Evolutionary conservation across 2,888 invertebrate genomes (phyloP), one percentile per base, ranked within the genome.

Genomic region (Aphidius colemani): DNA sequence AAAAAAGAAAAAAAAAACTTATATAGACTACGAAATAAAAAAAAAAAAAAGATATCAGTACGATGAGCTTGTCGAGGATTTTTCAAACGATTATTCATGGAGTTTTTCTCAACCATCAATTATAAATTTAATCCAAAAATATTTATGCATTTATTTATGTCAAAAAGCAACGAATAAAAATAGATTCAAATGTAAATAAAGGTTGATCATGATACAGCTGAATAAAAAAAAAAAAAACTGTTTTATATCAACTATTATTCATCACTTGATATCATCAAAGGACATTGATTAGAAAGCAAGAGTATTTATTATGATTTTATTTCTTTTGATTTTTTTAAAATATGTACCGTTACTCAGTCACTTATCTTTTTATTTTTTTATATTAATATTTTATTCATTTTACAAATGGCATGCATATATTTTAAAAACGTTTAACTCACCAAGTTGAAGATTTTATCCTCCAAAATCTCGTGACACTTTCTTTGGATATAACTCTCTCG

Each of bases 371-470:
- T 10, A 45, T 53, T 41, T 43, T 53, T 39, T 40, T 41, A 1
- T 8, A 7, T 51, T 7, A 6, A 41, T 53, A 18, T 53, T 9
- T 10, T 7, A 39, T 30, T 13, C 30, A n/a, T 18, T 18, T 39
- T 6, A 7, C 18, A 6, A 13, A 51, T 6, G 5, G 30, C 30
- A 30, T 30, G 30, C 30, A 30, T 30, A 30, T 30, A 30, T 30
- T 30, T 30, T 30, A 30, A 30, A 51, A 30, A 49, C 11, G 13
- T 11, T 39, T 8, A 13, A 48, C 57, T 57, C 46, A 57, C 57
- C 46, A 57, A 10, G 39, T 46, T 41, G 39, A 8, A 46, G 57
- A 57, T 57, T 39, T 45, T 57, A 57, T 57, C 57, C 57, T 57
- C 48, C 30, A 30, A 5, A 46, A 57, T 57, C 46, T 43, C 57